phyloP scores from a whole-genome alignment of 1,140 invertebrate species.

The Zophobas morio region DNA sequence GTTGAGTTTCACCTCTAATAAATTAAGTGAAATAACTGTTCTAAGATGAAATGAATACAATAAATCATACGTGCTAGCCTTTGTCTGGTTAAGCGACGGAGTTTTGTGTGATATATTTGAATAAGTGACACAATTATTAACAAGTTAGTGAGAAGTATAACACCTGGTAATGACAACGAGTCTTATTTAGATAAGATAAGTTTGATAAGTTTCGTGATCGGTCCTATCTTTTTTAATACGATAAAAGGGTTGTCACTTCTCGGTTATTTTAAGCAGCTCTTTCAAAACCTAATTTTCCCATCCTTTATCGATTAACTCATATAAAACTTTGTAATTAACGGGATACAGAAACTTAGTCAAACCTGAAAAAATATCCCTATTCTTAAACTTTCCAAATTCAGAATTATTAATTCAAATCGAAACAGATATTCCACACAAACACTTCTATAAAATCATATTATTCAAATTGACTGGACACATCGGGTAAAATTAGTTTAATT shows the following conservation, averaged over 20 bases:
- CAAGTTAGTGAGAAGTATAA: constrained; percentile 3
- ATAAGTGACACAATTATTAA: constrained; percentile 26
- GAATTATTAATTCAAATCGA: background rate
- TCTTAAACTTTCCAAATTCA: background rate
- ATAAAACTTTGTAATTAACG: constrained; percentile 30
- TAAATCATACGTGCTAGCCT: constrained; percentile 31
- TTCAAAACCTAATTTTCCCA: constrained; percentile 18
- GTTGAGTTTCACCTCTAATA: constrained; percentile 29
- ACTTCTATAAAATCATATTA: background rate
- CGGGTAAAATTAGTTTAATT: constrained; percentile 30
- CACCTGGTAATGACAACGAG: constrained; percentile 1
- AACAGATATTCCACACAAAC: background rate
- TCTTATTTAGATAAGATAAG: constrained; percentile 10
- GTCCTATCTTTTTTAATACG: constrained; percentile 12
- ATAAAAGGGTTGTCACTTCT: constrained; percentile 21
- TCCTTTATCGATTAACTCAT: constrained; percentile 13
- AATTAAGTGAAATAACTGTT: constrained; percentile 35
- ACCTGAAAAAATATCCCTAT: background rate
- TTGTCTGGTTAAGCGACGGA: constrained; percentile 28
- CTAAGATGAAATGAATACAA: constrained; percentile 30
- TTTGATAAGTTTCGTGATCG: constrained; percentile 6
- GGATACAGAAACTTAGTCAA: constrained; percentile 7
- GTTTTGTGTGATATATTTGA: constrained; percentile 39
- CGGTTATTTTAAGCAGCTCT: constrained; percentile 14
- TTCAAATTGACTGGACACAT: background rate